phyloP scores from a whole-genome alignment of 2,888 invertebrate genomes.

The Tuta absoluta region DNA sequence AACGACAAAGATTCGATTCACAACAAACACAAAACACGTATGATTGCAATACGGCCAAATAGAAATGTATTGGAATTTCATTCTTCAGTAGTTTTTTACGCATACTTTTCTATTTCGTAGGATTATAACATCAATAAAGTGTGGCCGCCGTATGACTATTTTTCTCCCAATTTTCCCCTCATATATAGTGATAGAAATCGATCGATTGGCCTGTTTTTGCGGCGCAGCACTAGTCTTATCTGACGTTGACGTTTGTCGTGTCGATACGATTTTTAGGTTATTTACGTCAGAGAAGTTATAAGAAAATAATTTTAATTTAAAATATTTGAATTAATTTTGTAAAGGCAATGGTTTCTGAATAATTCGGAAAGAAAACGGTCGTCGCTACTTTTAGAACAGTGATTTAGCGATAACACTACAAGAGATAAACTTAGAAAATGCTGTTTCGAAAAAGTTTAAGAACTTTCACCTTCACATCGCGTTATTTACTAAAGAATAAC shows the following conservation, averaged over 20 bases:
- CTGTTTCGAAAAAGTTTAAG: conserved; percentile 56
- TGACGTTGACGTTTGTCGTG: neutral
- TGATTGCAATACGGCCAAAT: conserved; percentile 38
- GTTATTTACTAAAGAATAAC: conserved; percentile 55
- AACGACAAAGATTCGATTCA: conserved; percentile 22
- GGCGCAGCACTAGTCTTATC: neutral
- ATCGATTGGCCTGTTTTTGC: neutral
- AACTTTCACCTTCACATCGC: conserved; percentile 55
- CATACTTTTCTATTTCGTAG: conserved; percentile 20
- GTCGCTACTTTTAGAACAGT: conserved; percentile 31
- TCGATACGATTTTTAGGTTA: conserved; percentile 12
- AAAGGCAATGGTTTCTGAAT: conserved; percentile 1
- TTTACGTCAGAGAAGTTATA: conserved; percentile 15
- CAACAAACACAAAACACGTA: conserved; percentile 33
- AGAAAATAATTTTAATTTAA: conserved; percentile 16
- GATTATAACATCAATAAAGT: conserved; percentile 30
- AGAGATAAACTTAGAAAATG: conserved; percentile 47
- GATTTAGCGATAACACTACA: conserved; percentile 36
- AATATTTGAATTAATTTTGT: conserved; percentile 8
- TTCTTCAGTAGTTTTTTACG: neutral
- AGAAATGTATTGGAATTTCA: conserved; percentile 22
- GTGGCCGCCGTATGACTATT: conserved; percentile 22
- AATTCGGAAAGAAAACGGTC: neutral
- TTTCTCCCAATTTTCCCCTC: neutral
- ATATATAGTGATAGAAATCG: neutral